Evolutionary conservation across 2,888 invertebrate genomes (phyloP), one percentile per base, ranked within the genome.

Genomic region (Sarcophaga carnaria): DNA sequence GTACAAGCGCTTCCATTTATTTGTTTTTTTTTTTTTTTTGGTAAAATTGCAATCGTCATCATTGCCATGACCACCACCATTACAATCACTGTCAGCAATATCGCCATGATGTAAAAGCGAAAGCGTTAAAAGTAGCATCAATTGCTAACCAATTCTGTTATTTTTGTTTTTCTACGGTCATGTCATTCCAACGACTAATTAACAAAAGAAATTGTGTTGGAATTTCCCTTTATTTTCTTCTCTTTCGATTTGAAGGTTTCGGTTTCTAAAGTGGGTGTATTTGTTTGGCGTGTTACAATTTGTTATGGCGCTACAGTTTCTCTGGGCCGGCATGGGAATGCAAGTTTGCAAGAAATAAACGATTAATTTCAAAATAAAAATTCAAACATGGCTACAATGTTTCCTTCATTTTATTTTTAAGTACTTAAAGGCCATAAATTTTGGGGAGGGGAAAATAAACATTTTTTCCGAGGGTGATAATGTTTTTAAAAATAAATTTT

Each of bases 181-280:
- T 74, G 60, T 78, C 20, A 20, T 59, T 85, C 45, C 69, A 72
- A 62, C 78, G 85, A 74, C 80, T 83, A 88, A 88, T 85, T 88
- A 85, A 71, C 83, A 76, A 63, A 74, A 64, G 45, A 10, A 63
- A 25, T 75, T 75, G n/a, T 10, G 37, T 37, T 37, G 37, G 37
- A 37, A 37, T 37, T 37, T 37, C 37, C 1, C 0, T 37, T 37
- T 0, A 37, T 6, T 37, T 5, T 27, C 27, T 27, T 27, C 27
- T 27, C 5, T 27, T 27, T 27, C 4, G 27, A 27, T 27, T 27
- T 27, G 5, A 5, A 37, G 1, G 37, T 8, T 37, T 37, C 37
- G 8, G 8, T 37, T 37, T 37, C 10, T 0, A 37, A 37, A 37
- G 37, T 37, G 37, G 37, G 37, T 37, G 37, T 37, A 37, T 37